phyloP scores from a whole-genome alignment of 2,113 vertebrate species.

The Chiloscyllium plagiosum region DNA sequence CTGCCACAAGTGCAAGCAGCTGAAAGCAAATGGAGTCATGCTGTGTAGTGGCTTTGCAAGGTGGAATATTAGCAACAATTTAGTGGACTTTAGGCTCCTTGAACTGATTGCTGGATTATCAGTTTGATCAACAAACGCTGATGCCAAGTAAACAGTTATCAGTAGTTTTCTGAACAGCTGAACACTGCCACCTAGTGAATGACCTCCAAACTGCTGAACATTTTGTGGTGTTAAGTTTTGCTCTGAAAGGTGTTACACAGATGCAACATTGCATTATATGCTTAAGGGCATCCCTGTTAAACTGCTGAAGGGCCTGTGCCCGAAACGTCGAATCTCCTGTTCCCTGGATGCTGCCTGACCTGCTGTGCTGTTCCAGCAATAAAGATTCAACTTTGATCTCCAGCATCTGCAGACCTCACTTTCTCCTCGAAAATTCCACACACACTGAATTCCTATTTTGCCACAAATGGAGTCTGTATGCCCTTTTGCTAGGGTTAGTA shows the following conservation, averaged over 20 bases:
- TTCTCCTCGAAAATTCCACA: not conserved
- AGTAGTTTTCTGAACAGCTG: slow-evolving; percentile 7
- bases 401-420: no score
- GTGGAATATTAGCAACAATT: not conserved
- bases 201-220: not conserved
- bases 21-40: not conserved
- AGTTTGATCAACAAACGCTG: not conserved
- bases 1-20: not conserved
- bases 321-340: no score
- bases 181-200: slow-evolving; percentile 4
- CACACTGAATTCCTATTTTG: not conserved
- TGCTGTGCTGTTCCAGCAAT: no score
- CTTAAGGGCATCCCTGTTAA: not conserved
- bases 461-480: not conserved
- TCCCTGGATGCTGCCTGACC: no score
- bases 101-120: not conserved
- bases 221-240: not conserved
- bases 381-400: no score
- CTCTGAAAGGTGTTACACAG: not conserved
- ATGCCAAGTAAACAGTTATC: not conserved
- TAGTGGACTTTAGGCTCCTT: not conserved
- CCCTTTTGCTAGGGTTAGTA: not conserved
- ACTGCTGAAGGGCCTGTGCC: no score
- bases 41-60: not conserved
- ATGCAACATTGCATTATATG: no score